Evolutionary conservation across 2,113 vertebrate species (phyloP).

Genomic region (Chloroceryle aenea): DNA sequence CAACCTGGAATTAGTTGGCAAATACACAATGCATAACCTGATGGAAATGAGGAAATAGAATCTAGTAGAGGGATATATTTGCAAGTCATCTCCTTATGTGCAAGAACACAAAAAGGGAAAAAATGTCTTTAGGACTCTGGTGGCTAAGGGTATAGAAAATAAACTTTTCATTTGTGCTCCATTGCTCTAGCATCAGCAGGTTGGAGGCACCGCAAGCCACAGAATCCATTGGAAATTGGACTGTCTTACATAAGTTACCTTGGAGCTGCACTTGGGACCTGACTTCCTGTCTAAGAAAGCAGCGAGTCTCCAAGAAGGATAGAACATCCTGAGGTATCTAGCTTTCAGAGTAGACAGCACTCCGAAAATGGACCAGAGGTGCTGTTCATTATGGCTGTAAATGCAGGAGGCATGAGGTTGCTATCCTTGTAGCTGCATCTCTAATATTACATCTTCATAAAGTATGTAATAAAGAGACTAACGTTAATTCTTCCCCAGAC

Average conservation of each 20-base stretch:
- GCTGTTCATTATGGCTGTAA: neutral
- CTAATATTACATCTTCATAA: neutral
- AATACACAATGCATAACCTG: constrained; percentile 8
- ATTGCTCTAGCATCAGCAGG: neutral
- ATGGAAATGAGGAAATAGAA: constrained; percentile 30
- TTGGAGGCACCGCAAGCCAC: neutral
- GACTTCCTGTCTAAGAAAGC: neutral
- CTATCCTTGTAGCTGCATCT: neutral
- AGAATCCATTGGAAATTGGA: neutral
- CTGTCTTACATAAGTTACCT: neutral
- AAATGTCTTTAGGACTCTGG: neutral
- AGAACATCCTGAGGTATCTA: neutral
- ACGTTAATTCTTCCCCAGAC: neutral
- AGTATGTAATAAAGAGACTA: neutral
- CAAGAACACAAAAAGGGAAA: constrained; percentile 24
- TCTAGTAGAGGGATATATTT: constrained; percentile 24
- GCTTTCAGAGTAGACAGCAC: rapidly evolving
- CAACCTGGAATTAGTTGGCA: constrained; percentile 65
- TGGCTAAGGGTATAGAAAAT: neutral
- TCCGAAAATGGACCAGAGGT: neutral
- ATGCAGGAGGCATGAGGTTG: neutral
- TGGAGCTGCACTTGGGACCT: neutral
- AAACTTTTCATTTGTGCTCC: neutral
- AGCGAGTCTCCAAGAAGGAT: neutral
- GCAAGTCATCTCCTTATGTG: constrained; percentile 60